Percentiles rank a stretch among this genome's conserved stretches.
Conservation (phyloP, 2,888 invertebrate genomes). For the Leucoptera coffeella region DNA sequence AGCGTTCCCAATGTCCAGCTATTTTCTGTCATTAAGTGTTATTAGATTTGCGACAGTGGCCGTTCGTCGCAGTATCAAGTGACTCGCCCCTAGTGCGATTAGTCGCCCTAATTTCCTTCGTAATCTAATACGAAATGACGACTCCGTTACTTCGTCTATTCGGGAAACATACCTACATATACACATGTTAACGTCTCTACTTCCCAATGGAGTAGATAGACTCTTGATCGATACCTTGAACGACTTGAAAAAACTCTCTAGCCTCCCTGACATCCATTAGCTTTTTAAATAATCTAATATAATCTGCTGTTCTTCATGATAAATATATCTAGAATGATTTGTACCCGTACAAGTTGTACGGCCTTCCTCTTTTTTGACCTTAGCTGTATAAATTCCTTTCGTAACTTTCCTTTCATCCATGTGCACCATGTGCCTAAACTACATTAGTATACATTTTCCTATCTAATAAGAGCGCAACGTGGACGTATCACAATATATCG, state of each 20-base stretch:
- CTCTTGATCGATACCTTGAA: not conserved
- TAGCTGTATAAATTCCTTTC: not conserved
- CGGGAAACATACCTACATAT: not conserved
- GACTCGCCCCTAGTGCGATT: conserved; percentile 44
- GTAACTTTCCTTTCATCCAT: not conserved
- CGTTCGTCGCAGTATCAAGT: conserved; percentile 46
- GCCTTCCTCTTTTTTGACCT: too few species aligned
- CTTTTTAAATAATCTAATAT: not conserved
- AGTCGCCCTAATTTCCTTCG: conserved; percentile 10
- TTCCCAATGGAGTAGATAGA: not conserved
- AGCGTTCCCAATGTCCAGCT: conserved; percentile 12
- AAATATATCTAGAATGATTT: not conserved
- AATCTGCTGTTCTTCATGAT: not conserved
- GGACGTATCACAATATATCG: too few species aligned
- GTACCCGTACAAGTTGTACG: too few species aligned
- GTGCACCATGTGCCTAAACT: not conserved
- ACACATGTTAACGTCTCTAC: not conserved
- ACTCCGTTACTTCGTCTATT: not conserved
- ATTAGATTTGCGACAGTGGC: conserved; percentile 54
- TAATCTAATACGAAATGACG: conserved; percentile 4
- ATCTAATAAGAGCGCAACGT: too few species aligned
- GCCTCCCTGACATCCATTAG: not conserved
- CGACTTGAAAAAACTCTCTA: not conserved
- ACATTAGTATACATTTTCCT: too few species aligned
- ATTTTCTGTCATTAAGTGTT: conserved; percentile 50